Percentiles rank a stretch among this genome's conserved stretches.
Evolutionary conservation across 2,797 vertebrate species (phyloP).

Genomic region (Pogoniulus pusillus): DNA sequence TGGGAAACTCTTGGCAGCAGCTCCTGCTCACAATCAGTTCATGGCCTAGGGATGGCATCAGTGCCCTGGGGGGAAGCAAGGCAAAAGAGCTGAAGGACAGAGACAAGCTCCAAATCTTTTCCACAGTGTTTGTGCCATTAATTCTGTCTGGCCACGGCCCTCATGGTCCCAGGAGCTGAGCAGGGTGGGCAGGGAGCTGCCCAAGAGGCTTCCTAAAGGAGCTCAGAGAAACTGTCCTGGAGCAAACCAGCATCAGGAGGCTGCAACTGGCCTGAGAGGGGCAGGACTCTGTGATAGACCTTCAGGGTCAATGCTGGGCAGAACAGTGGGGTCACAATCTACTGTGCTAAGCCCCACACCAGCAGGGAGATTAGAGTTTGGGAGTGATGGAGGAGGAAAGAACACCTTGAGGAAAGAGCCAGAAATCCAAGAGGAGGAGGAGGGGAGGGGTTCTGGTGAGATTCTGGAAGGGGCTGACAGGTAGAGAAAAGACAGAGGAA

Average conservation of each 20-base stretch:
- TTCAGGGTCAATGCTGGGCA: background rate
- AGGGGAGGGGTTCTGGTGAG: background rate
- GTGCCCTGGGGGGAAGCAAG: no score
- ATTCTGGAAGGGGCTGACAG: background rate
- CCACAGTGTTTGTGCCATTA: background rate
- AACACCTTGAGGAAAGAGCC: background rate
- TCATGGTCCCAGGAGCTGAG: rapidly evolving
- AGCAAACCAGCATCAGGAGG: background rate
- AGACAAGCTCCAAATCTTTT: background rate
- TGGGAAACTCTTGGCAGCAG: rapidly evolving
- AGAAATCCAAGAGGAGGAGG: background rate
- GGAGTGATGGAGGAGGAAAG: background rate
- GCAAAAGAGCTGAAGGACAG: background rate
- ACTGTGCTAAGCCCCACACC: background rate
- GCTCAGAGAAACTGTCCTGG: background rate
- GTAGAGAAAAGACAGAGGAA: background rate
- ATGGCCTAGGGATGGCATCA: rapidly evolving
- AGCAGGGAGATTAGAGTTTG: background rate
- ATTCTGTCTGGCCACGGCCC: rapidly evolving
- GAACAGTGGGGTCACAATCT: background rate
- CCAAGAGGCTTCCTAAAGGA: background rate
- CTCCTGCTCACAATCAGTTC: background rate
- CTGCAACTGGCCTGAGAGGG: background rate
- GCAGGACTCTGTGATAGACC: background rate
- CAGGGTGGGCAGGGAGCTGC: no score